Conservation (phyloP, 2,113 vertebrate genomes). For the Bucco capensis region DNA sequence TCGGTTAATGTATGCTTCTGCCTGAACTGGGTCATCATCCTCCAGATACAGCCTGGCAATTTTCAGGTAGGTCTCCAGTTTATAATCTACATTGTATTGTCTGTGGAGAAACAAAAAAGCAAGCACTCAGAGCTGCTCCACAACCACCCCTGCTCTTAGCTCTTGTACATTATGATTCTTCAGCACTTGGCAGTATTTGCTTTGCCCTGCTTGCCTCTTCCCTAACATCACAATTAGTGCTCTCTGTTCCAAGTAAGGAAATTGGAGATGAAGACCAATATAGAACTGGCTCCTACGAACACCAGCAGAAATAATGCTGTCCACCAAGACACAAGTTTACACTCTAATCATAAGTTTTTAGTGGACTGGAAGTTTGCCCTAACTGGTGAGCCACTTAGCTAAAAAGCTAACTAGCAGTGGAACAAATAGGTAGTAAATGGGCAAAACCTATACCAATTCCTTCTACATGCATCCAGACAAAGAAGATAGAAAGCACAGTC, state of each 20-base stretch:
- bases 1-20: slow-evolving; percentile 97
- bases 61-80: slow-evolving; percentile 97
- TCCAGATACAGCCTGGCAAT: slow-evolving; percentile 95
- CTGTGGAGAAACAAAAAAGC: slow-evolving; percentile 65
- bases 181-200: background rate
- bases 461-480: background rate
- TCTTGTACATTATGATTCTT: background rate
- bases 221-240: background rate
- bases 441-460: background rate
- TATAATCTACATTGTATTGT: slow-evolving; percentile 98
- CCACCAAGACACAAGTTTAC: background rate
- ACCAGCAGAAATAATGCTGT: background rate
- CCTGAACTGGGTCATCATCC: slow-evolving; percentile 96
- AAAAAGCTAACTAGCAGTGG: background rate
- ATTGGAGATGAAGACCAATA: background rate
- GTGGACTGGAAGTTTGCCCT: background rate
- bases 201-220: background rate
- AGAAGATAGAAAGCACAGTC: background rate
- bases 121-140: background rate
- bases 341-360: background rate
- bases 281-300: background rate
- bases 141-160: background rate
- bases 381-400: background rate
- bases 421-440: background rate
- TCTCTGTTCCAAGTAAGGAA: background rate